phyloP scores from a whole-genome alignment of 2,113 vertebrate species.

The Propithecus coquereli region DNA sequence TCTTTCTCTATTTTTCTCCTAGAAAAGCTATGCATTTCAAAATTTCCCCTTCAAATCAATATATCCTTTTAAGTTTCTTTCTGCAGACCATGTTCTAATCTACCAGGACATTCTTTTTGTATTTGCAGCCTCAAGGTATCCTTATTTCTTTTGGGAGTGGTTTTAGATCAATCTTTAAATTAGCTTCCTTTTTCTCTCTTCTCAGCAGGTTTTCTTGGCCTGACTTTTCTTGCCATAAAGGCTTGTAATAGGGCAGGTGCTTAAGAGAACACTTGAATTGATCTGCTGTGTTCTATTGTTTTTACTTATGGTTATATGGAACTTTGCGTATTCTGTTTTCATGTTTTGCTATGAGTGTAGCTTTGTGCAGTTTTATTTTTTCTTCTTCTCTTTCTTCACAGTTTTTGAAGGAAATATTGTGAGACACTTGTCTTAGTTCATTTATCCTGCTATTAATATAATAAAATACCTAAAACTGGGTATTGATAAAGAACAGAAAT shows the following conservation, averaged over 20 bases:
- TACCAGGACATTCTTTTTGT: neutral
- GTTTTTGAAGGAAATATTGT: neutral
- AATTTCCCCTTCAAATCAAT: neutral
- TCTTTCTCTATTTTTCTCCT: neutral
- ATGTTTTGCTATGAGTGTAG: neutral
- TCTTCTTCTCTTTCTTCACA: neutral
- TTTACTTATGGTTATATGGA: neutral
- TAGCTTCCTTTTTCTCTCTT: neutral
- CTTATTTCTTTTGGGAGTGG: neutral
- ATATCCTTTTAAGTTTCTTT: neutral
- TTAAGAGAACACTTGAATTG: neutral
- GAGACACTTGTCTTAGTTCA: neutral
- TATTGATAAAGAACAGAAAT: neutral
- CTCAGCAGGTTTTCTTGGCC: neutral
- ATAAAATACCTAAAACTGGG: neutral
- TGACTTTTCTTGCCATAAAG: neutral
- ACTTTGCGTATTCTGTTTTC: neutral
- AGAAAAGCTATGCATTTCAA: neutral
- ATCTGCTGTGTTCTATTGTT: neutral
- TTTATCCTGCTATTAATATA: neutral
- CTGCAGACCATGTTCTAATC: neutral
- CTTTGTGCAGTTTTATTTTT: neutral
- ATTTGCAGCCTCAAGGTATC: neutral
- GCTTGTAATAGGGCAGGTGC: neutral
- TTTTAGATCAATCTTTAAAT: neutral